Evolutionary conservation across 2,113 vertebrate species (phyloP).

Genomic region (Empidonax alnorum): DNA sequence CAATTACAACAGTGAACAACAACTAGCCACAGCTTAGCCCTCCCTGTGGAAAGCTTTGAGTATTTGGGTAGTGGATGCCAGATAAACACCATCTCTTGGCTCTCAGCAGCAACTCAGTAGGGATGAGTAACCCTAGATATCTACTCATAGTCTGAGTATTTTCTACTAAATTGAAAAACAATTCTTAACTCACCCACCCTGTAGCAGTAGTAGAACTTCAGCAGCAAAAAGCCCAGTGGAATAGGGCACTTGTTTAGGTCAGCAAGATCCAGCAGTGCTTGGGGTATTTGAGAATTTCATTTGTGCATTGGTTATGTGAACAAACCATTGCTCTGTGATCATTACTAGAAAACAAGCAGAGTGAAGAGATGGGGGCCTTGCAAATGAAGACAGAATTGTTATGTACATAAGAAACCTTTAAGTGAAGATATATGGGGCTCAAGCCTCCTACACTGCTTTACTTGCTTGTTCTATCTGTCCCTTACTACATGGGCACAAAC

Average conservation of each 20-base stretch:
- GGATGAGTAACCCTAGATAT: neutral
- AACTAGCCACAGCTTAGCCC: neutral
- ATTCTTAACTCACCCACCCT: neutral
- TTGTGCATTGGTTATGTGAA: rapidly evolving
- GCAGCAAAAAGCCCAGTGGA: neutral
- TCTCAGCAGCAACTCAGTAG: neutral
- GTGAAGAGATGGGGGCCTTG: neutral
- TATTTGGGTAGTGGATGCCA: neutral
- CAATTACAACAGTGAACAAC: neutral
- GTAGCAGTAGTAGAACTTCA: neutral
- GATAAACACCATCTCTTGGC: neutral
- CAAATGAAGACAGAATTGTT: neutral
- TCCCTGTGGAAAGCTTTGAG: neutral
- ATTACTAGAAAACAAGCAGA: neutral
- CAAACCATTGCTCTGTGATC: too few relatives aligned
- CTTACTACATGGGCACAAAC: neutral
- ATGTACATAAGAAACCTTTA: neutral
- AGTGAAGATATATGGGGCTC: rapidly evolving
- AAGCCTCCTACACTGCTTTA: neutral
- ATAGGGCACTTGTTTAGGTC: rapidly evolving
- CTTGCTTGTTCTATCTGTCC: neutral
- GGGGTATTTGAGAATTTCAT: neutral
- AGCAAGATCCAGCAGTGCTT: neutral
- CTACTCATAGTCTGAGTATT: neutral
- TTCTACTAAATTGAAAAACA: neutral